Evolutionary conservation across 2,888 invertebrate genomes (phyloP), one percentile per base, ranked within the genome.

Genomic region (Brachyptera risi): DNA sequence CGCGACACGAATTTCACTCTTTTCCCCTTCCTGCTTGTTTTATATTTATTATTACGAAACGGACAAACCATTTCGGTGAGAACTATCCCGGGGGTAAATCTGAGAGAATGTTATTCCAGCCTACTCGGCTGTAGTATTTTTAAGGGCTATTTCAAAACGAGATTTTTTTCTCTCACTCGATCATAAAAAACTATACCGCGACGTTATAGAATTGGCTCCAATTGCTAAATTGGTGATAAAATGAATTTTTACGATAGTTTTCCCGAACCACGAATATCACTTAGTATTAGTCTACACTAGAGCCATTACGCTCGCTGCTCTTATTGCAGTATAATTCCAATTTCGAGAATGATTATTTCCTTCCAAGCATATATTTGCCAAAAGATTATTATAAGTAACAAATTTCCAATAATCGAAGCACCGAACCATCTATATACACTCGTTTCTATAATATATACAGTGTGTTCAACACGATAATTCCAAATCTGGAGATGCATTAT

Each of bases 31-130:
- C 47, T 47, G 47, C 23, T 24, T 47, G 47, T 24, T 24, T 47
- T 21, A 47, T 47, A 47, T 47, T 47, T 47, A 47, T 47, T 47
- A 47, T 47, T 47, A 21, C 47, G 42, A 42, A 42, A 42, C 24
- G 23, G 47, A 47, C 23, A 7, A 5, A 31, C 47, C 47, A 21
- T 24, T 47, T 47, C 47, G 19, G 21, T 19, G 42, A 21, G 19
- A 42, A 19, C 42, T 42, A 42, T 42, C 21, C 42, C 17, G 17
- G 21, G 5, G 21, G 19, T 21, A 17, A 15, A 5, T 17, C 42
- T 9, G 42, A 7, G 7, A 15, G 13, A 15, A n/a, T 38, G 38
- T 15, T 38, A 38, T 17, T n/a, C n/a, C n/a, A n/a, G n/a, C n/a
- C n/a, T n/a, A n/a, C n/a, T n/a, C 11, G 31, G 31, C 7, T 31